These are phyloP conservation scores for Sebastes ruberrimus DNA, from an alignment of 2,797 vertebrate species.

Conservation along the genomic window DNA sequence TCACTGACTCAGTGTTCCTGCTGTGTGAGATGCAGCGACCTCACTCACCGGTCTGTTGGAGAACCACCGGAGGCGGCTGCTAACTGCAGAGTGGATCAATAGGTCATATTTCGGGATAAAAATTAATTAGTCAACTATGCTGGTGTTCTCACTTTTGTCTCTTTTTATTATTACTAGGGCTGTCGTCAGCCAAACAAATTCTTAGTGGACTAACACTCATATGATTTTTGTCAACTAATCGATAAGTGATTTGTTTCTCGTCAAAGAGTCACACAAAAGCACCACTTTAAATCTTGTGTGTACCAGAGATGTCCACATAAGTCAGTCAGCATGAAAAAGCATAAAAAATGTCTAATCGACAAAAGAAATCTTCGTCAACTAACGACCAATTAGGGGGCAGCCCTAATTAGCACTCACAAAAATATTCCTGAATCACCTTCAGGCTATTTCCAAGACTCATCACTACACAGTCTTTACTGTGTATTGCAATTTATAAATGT, in stretches of 20 bases:
- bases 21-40: constrained; percentile 2
- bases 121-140: not conserved
- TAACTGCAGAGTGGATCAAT: not conserved
- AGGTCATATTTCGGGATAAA: not conserved
- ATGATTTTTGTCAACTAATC: not conserved
- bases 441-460: not conserved
- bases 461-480: not conserved
- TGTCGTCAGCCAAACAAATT: not conserved
- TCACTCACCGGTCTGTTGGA: not conserved
- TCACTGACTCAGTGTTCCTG: constrained; percentile 1
- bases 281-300: too few relatives aligned
- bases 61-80: not conserved
- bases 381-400: too few relatives aligned
- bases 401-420: too few relatives aligned
- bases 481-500: not conserved
- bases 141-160: not conserved
- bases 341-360: not conserved
- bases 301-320: too few relatives aligned
- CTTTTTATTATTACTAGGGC: not conserved
- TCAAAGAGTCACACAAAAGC: not conserved
- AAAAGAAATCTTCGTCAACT: not conserved
- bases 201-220: not conserved
- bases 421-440: not conserved
- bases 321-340: not conserved
- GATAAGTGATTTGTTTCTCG: not conserved